phyloP scores from a whole-genome alignment of 2,888 invertebrate genomes.

The Saturnia pavonia region DNA sequence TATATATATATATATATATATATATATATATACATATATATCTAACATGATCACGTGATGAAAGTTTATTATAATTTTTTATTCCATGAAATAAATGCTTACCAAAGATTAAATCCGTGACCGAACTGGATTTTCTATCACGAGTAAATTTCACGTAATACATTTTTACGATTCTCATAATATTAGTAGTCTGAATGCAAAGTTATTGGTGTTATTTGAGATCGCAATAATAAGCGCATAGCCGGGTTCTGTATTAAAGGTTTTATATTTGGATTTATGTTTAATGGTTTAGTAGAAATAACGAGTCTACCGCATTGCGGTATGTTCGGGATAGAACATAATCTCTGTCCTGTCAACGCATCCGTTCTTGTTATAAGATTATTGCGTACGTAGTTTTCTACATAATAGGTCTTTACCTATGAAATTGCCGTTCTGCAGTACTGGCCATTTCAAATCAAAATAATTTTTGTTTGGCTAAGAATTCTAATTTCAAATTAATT shows the following conservation, averaged over 20 bases:
- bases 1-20: no score
- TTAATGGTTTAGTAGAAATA: slow-evolving; percentile 59
- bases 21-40: no score
- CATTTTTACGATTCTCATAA: slow-evolving; percentile 36
- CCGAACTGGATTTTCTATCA: slow-evolving; percentile 30
- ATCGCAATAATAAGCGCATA: slow-evolving; percentile 48
- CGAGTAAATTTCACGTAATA: slow-evolving; percentile 29
- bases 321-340: slow-evolving; percentile 53
- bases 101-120: slow-evolving; percentile 21
- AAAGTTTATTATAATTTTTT: no score
- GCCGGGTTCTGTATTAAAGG: slow-evolving; percentile 48
- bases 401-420: no score
- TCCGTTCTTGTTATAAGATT: slow-evolving; percentile 59
- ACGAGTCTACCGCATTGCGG: slow-evolving; percentile 65
- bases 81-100: slow-evolving; percentile 23
- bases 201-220: slow-evolving; percentile 37
- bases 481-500: no score
- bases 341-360: slow-evolving; percentile 63
- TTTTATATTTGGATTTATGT: slow-evolving; percentile 60
- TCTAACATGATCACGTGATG: no score
- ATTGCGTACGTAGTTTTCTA: slow-evolving; percentile 40
- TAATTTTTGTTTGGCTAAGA: no score
- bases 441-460: no score
- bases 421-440: no score
- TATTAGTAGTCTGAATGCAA: slow-evolving; percentile 40